Base-by-base conservation (phyloP, 2,797 vertebrate species). In the Enteromius paludinosus region DNA sequence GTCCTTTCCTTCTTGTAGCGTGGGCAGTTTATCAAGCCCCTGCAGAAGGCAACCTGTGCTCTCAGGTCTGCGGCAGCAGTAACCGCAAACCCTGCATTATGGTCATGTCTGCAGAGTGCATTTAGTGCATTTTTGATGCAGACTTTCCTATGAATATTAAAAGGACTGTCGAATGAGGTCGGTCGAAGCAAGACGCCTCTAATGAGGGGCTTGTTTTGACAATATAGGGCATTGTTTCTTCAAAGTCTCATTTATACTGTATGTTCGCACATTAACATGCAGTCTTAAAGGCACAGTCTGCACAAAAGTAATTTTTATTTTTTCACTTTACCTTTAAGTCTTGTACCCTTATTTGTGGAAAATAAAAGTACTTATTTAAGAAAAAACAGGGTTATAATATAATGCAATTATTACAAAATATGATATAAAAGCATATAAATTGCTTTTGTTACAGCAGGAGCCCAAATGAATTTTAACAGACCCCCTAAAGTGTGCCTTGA, bases 11-110 rank as follows among this genome's bases (percentile, higher is more conserved):
- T 86, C 84, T 79, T 64, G 66, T 79, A 83, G 79, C 38, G 80
- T 83, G 79, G 83, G 78, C 85, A 64, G 79, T 78, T 81, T 79
- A 88, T 87, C 79, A 84, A 84, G 70, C 75, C 84, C 30, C 70
- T 70, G 74, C 69, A 77, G 49, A 45, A 71, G 61, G 74, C 80
- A 82, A 71, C 75, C 80, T 82, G 59, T 72, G 56, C 56, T 78
- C 73, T 78, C 45, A 82, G 68, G 80, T 76, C 62, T 76, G 71
- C 62, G 20, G 72, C 49, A 41, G 61, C 80, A 43, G 47, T 75
- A 70, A 70, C 73, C 41, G 6, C 73, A 59, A 61, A 77, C 81
- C 52, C 65, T 69, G 35, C 56, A 61, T 83, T 43, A 71, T 38
- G 23, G 43, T 35, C 45, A 61, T 35, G 54, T 49, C 80, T 68